phyloP scores from a whole-genome alignment of 2,888 invertebrate genomes.

The Dicycla oo region DNA sequence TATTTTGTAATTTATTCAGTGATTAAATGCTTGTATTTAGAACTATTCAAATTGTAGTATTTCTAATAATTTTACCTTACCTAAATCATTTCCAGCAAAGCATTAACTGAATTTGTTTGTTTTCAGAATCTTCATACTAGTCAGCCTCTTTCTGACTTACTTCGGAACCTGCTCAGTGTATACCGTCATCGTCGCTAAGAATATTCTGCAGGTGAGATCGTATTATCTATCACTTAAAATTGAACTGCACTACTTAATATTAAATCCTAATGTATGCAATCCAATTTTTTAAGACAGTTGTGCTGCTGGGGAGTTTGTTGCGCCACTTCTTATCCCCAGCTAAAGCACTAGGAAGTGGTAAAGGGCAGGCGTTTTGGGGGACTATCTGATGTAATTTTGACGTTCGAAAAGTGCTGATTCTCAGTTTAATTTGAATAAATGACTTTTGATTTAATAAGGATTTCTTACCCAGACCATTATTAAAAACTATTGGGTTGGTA shows the following conservation, averaged over 20 bases:
- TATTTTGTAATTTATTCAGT: background rate
- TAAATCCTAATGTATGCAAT: too few relatives aligned
- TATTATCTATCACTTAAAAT: background rate
- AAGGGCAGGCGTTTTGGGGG: too few relatives aligned
- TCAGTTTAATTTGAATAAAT: too few relatives aligned
- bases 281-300: too few relatives aligned
- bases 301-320: too few relatives aligned
- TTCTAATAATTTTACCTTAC: background rate
- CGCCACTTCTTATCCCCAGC: too few relatives aligned
- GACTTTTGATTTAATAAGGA: too few relatives aligned
- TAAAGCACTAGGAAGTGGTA: too few relatives aligned
- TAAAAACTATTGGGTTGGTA: too few relatives aligned
- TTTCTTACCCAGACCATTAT: too few relatives aligned
- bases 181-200: slow-evolving; percentile 97
- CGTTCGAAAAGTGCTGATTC: too few relatives aligned
- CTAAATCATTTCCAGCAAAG: background rate
- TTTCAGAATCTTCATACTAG: slow-evolving; percentile 92
- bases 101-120: slow-evolving; percentile 26
- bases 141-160: slow-evolving; percentile 97
- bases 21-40: background rate
- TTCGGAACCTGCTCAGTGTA: slow-evolving; percentile 99
- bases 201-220: slow-evolving; percentile 92
- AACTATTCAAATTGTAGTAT: background rate
- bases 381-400: too few relatives aligned
- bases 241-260: background rate